Base-by-base conservation (phyloP, 2,888 invertebrate genomes). In the Pristionchus fissidentatus region DNA sequence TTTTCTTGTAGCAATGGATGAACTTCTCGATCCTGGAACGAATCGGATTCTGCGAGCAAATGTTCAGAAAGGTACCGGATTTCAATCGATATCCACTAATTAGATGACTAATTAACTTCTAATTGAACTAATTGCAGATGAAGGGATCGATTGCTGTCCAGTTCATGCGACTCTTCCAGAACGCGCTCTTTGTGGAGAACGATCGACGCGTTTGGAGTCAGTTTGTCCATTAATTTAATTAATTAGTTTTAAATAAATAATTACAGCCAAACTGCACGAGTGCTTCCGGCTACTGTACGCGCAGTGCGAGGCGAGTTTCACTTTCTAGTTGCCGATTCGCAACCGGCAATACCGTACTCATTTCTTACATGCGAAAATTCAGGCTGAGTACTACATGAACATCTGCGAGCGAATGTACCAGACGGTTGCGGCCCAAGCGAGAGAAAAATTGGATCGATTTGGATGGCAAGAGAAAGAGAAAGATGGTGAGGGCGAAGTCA, bases 341-440 rank as follows among this genome's bases (percentile, higher is more conserved):
- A n/a, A n/a, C n/a, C n/a, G n/a, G n/a, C n/a, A n/a, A n/a, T n/a
- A n/a, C n/a, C n/a, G n/a, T n/a, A n/a, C 29, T 22, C 57, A 8
- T 57, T 22, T 22, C 62, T 66, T 22, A 38, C 38, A 8, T 22
- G 35, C 10, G 70, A 41, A 70, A 26, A 38, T 66, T 35, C 41
- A 38, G 66, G 38, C 66, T 38, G 66, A 66, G n/a, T 66, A 66
- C 66, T 66, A 66, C 66, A 66, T 66, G 66, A 66, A 66, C 41
- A 66, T 66, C 35, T 66, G 66, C n/a, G 66, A 66, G 66, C 35
- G 66, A 38, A 66, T 66, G 66, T 66, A 66, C n/a, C 66, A 66
- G 41, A 66, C 66, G 15, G 66, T 66, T 8, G 35, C 66, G 19
- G 66, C 66, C 5, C 41, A 35, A 10, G 66, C 66, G 35, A 38